Percentiles rank a stretch among this genome's conserved stretches.
These are phyloP conservation scores for Phlogophora meticulosa DNA, from an alignment of 2,888 invertebrate genomes.

Conservation along the genomic window DNA sequence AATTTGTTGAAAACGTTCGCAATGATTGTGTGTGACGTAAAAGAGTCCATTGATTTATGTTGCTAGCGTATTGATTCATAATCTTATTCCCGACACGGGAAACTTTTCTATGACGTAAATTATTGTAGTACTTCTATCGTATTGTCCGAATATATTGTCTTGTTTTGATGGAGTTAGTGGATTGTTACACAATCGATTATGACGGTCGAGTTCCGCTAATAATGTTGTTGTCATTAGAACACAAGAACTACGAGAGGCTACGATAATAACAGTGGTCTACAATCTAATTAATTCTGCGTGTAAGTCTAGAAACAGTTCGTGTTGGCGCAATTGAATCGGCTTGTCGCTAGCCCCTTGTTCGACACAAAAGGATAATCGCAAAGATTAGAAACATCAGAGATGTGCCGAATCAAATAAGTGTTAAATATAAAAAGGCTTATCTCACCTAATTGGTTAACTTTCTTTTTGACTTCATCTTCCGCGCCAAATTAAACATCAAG, in stretches of 20 bases:
- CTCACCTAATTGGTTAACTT: background rate
- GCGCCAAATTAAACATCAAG: too few species aligned
- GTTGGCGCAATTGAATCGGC: constrained; percentile 78
- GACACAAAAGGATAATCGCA: constrained; percentile 68
- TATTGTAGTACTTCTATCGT: constrained; percentile 12
- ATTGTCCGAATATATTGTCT: constrained; percentile 14
- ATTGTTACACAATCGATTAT: constrained; percentile 23
- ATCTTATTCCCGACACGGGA: constrained; percentile 44
- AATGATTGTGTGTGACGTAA: constrained; percentile 57
- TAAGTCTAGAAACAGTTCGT: constrained; percentile 72
- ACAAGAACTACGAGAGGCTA: constrained; percentile 35
- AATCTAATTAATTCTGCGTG: constrained; percentile 79
- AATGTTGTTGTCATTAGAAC: constrained; percentile 49
- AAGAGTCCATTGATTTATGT: constrained; percentile 58
- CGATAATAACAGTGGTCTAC: constrained; percentile 69
- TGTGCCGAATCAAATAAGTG: background rate
- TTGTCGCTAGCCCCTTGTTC: constrained; percentile 71
- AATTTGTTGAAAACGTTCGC: constrained; percentile 55
- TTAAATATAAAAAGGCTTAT: background rate
- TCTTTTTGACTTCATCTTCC: background rate
- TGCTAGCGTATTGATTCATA: constrained; percentile 60
- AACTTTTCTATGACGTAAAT: constrained; percentile 47
- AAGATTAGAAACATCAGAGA: constrained; percentile 59
- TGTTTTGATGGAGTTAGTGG: constrained; percentile 1
- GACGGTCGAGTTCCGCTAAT: constrained; percentile 20